Base-by-base conservation (phyloP, 2,113 vertebrate genomes). In the Deroptyus accipitrinus region DNA sequence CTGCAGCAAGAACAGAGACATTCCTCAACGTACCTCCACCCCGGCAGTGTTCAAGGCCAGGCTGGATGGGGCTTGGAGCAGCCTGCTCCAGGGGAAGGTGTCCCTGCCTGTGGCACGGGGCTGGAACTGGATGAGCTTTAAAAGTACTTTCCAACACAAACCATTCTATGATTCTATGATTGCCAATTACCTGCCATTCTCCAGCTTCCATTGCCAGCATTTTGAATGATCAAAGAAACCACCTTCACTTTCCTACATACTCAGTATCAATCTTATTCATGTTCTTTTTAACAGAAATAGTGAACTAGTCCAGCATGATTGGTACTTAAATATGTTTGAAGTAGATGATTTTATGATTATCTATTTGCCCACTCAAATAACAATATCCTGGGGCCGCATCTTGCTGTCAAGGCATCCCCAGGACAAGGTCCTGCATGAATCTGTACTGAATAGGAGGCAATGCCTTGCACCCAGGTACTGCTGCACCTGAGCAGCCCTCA, bases 311-410 rank as follows among this genome's bases (percentile, higher is more conserved):
- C 14, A 13, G 55, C 19, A n/a, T 23, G 33, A 59, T 10, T 23
- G 55, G 55, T 23, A n/a, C 55, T n/a, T 59, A 59, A 35, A 59
- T 35, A 15, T 59, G 20, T 35, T n/a, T 59, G 33, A 35, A 59
- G 33, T 15, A 59, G 57, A 59, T 15, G 57, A 59, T 59, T 10
- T n/a, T 59, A 59, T 35, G 55, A 23, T 59, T 59, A 23, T 10
- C 24, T 27, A 0, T 22, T 11, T 42, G 30, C 13, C 13, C 39
- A 1, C 8, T 20, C 4, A 0, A 2, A 24, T 3, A 3, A 18
- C 3, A 4, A 1, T 0, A 3, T 5, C 17, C 52, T 33, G 35
- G 30, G 24, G 4, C 1, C 0, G 1, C 35, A 23, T 16, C 59
- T 30, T 7, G 54, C 22, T 48, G 49, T 22, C 31, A 1, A 44